Percentiles rank a stretch among this genome's conserved stretches.
Conservation (phyloP, 2,888 invertebrate genomes). For the Acrobasis consociella region DNA sequence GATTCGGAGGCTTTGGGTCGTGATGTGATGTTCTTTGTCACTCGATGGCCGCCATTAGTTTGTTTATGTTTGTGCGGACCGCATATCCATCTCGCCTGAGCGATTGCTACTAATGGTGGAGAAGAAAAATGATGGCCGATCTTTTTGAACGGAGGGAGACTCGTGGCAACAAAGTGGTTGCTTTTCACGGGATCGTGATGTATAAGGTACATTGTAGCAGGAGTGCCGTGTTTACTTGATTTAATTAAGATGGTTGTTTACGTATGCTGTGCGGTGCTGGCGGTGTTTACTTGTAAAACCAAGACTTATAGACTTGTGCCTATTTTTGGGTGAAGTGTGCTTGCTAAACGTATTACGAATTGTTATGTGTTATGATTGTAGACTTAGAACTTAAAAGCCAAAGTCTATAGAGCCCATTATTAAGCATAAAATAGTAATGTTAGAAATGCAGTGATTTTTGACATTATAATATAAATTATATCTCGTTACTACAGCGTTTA, state of each 20-base stretch:
- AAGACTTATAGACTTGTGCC: not conserved
- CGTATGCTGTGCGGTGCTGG: not conserved
- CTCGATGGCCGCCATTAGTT: constrained; percentile 59
- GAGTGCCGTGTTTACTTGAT: constrained; percentile 43
- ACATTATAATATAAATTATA: no score
- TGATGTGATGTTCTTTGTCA: constrained; percentile 70
- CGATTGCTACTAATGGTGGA: constrained; percentile 63
- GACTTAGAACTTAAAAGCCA: no score
- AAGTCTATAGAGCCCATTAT: no score
- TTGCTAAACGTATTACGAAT: no score
- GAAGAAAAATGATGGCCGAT: constrained; percentile 66
- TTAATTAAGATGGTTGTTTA: constrained; percentile 14
- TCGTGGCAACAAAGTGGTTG: constrained; percentile 52
- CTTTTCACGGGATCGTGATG: constrained; percentile 63
- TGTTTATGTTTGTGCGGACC: constrained; percentile 66
- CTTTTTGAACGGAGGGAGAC: constrained; percentile 45
- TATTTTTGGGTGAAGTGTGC: not conserved
- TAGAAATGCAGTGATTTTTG: no score
- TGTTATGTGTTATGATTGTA: no score
- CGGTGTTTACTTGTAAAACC: not conserved
- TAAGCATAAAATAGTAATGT: no score
- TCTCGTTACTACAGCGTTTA: no score
- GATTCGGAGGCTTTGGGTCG: constrained; percentile 53
- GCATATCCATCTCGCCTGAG: constrained; percentile 59
- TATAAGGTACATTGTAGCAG: constrained; percentile 63